These are phyloP conservation scores for Tyria jacobaeae DNA, from an alignment of 2,888 invertebrate genomes.

Conservation along the genomic window DNA sequence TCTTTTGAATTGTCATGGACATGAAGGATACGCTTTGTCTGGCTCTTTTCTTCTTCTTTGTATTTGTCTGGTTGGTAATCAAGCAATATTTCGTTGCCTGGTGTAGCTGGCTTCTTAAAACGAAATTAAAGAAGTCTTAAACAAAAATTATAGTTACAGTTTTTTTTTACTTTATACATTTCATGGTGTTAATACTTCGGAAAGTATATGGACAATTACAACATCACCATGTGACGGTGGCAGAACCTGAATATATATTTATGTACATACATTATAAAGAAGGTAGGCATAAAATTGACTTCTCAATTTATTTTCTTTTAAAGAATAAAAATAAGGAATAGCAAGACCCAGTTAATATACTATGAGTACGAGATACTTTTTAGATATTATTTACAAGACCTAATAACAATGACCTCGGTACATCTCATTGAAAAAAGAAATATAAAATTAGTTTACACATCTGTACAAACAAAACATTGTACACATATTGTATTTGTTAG, in stretches of 20 bases:
- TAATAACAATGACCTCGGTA: conserved; percentile 4
- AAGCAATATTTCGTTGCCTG: too few relatives aligned
- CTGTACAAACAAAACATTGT: conserved; percentile 11
- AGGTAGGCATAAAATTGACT: not conserved
- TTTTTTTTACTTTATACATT: too few relatives aligned
- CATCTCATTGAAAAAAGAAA: conserved; percentile 10
- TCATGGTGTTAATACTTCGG: too few relatives aligned
- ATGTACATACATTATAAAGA: too few relatives aligned
- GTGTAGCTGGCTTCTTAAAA: too few relatives aligned
- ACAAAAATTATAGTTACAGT: too few relatives aligned
- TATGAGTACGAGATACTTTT: not conserved
- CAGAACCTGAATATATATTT: too few relatives aligned
- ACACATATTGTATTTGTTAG: conserved; percentile 16
- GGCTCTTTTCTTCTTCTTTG: too few relatives aligned
- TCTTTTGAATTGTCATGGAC: not conserved
- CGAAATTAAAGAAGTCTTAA: too few relatives aligned
- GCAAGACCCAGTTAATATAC: not conserved
- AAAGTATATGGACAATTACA: too few relatives aligned
- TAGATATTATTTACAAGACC: not conserved
- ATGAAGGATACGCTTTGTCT: not conserved
- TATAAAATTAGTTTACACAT: conserved; percentile 5
- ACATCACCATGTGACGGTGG: too few relatives aligned
- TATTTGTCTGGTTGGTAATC: too few relatives aligned
- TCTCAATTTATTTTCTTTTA: not conserved
- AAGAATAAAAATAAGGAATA: not conserved